phyloP scores from a whole-genome alignment of 64 coral and sea anemone genomes.

The Cladopsammia gracilis region DNA sequence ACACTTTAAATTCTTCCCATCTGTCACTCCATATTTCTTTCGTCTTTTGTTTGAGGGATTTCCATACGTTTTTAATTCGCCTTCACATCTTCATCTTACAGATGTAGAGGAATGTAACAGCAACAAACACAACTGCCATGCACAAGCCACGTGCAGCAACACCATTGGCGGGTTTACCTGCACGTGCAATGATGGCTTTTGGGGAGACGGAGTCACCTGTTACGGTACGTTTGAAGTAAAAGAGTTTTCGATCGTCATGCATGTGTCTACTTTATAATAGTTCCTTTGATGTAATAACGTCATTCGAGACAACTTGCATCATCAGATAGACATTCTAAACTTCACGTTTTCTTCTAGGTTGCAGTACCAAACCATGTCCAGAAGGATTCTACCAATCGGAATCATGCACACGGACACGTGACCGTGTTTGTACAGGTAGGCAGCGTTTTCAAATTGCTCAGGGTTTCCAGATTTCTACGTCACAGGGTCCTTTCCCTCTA shows the following conservation, averaged over 20 bases:
- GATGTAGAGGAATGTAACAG: constrained; percentile 72
- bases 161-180: constrained; percentile 71
- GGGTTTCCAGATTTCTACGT: too few relatives aligned
- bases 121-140: constrained; percentile 32
- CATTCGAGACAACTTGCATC: too few relatives aligned
- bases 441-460: not conserved
- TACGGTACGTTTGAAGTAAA: constrained; percentile 15
- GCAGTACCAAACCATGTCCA: constrained; percentile 62
- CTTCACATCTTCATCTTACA: not conserved
- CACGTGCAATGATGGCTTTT: constrained; percentile 55
- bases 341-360: constrained; percentile 26
- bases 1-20: too few relatives aligned
- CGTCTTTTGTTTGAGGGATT: too few relatives aligned
- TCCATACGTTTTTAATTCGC: too few relatives aligned
- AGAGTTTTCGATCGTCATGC: not conserved
- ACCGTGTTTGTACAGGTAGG: constrained; percentile 74
- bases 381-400: constrained; percentile 75
- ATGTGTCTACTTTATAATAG: not conserved
- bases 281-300: too few relatives aligned
- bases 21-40: too few relatives aligned
- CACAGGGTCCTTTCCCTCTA: too few relatives aligned
- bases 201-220: constrained; percentile 68
- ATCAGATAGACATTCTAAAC: too few relatives aligned
- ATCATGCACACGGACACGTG: constrained; percentile 64
- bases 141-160: constrained; percentile 51